Evolutionary conservation across 1,140 invertebrate genomes (phyloP).

Genomic region (Globodera rostochiensis): DNA sequence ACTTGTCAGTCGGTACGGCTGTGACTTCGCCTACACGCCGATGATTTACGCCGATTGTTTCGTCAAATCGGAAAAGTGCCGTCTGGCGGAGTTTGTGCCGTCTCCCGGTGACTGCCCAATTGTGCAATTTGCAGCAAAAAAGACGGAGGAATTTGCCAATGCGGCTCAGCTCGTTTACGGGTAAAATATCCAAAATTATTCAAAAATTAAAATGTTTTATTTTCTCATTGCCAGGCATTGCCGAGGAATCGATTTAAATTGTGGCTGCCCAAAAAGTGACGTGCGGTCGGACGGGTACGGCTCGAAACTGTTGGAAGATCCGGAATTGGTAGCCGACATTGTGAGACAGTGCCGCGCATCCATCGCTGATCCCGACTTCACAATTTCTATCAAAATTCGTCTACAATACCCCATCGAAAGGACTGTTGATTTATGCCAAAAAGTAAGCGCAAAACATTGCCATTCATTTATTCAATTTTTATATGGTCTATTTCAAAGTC

Average conservation of each 20-base stretch:
- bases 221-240: slow-evolving; percentile 71
- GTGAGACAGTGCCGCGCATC: slow-evolving; percentile 76
- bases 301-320: slow-evolving; percentile 79
- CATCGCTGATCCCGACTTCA: slow-evolving; percentile 76
- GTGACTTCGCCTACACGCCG: slow-evolving; percentile 88
- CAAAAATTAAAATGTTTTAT: background rate
- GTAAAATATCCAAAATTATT: slow-evolving; percentile 69
- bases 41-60: slow-evolving; percentile 87
- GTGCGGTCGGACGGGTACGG: slow-evolving; percentile 88
- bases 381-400: slow-evolving; percentile 88
- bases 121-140: slow-evolving; percentile 91
- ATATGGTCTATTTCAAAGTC: too few species aligned
- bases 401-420: slow-evolving; percentile 69
- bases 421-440: slow-evolving; percentile 77
- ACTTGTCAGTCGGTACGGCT: slow-evolving; percentile 80
- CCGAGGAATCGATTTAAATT: slow-evolving; percentile 91
- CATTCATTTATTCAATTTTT: slow-evolving; percentile 2
- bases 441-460: slow-evolving; percentile 52
- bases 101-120: slow-evolving; percentile 81
- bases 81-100: slow-evolving; percentile 79
- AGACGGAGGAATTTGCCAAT: slow-evolving; percentile 78
- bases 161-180: slow-evolving; percentile 81
- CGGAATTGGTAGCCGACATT: slow-evolving; percentile 81
- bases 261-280: slow-evolving; percentile 87
- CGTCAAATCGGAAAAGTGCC: slow-evolving; percentile 81